Evolutionary conservation across 1,140 invertebrate genomes (phyloP), one percentile per base, ranked within the genome.

Genomic region (Polyergus mexicanus): DNA sequence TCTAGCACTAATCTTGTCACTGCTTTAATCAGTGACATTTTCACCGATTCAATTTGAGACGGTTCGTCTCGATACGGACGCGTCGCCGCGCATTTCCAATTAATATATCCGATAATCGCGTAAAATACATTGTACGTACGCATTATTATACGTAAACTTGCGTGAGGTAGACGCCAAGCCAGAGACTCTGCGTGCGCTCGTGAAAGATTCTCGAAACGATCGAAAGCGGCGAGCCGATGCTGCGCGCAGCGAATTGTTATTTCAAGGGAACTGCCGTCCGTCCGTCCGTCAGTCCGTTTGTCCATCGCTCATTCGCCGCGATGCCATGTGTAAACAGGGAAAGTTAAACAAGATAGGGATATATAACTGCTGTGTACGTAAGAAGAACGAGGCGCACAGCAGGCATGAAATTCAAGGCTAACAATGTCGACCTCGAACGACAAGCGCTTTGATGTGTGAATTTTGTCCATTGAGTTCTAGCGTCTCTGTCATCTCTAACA

Each of bases 321-420:
- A 90, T 86, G 87, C 89, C 86, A 81, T 93, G 88, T 86, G 91
- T 93, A 93, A 93, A 93, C 92, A 93, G 87, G 88, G 90, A 87
- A 88, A 86, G 85, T 86, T 90, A 86, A 86, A 89, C 86, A 81
- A 84, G 86, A 91, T 91, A 87, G 84, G 86, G 88, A 89, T 86
- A 68, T 81, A 68, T 81, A 86, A 83, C 85, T 71, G 86, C 74
- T 83, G 76, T 88, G 83, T 75, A 63, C 68, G 75, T 77, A 62
- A 44, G 38, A 62, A 44, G 38, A 83, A 72, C 78, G 71, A 25
- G 56, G 60, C 8, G 65, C 28, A 44, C 65, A 78, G 54, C 65
- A 78, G 25, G 28, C 84, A 83, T 88, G 81, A 86, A 89, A 88
- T 84, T 86, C 75, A 74, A 78, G 69, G 63, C 81, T 72, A 78